Percentiles rank a stretch among this genome's conserved stretches.
Conservation (phyloP, 2,113 vertebrate genomes). For the Azemiops feae region DNA sequence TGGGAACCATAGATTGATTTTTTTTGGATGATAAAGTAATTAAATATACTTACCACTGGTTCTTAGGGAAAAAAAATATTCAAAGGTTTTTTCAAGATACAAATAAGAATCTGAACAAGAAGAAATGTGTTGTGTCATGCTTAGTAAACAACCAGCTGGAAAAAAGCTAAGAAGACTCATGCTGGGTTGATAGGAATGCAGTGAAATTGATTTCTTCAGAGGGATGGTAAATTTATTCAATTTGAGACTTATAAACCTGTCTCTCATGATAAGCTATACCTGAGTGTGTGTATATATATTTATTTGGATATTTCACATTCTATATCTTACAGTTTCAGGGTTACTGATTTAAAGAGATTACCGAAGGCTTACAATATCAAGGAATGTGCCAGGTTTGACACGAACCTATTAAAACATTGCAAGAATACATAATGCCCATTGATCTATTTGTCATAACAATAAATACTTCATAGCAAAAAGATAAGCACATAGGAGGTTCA, state of each 20-base stretch:
- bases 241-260: slow-evolving; percentile 21
- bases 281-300: neutral
- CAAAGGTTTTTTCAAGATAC: neutral
- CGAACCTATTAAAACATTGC: neutral
- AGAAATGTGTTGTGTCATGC: slow-evolving; percentile 20
- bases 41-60: neutral
- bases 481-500: neutral
- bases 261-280: slow-evolving; percentile 1
- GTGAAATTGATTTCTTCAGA: slow-evolving; percentile 16
- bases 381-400: neutral
- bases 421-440: slow-evolving; percentile 3
- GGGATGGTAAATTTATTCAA: slow-evolving; percentile 31
- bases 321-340: slow-evolving; percentile 30
- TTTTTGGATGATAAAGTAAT: slow-evolving; percentile 23
- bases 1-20: slow-evolving; percentile 26
- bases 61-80: slow-evolving; percentile 9
- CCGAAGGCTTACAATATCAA: neutral
- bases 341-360: slow-evolving; percentile 37
- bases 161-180: neutral
- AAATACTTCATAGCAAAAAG: neutral
- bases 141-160: slow-evolving; percentile 3
- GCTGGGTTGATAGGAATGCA: slow-evolving; percentile 13
- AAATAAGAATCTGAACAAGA: neutral
- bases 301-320: slow-evolving; percentile 1
- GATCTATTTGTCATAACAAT: neutral